Evolutionary conservation across 2,797 vertebrate species (phyloP).

Genomic region (Neostethus bicornis): DNA sequence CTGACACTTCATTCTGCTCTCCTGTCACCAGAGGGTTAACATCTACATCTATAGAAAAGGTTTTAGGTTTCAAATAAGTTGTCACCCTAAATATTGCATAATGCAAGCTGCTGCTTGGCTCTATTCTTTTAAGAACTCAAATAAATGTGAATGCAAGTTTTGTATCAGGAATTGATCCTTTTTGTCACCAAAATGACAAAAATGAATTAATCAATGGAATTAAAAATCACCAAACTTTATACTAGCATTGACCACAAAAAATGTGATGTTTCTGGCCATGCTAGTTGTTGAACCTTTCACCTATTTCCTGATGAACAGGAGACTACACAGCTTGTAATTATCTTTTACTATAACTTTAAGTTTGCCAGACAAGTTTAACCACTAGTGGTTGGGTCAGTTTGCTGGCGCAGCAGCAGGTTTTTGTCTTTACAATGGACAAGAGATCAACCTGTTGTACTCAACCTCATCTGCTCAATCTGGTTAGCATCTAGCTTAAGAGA

Average conservation of each 20-base stretch:
- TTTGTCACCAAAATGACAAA: too few species aligned
- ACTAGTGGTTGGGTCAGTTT: neutral
- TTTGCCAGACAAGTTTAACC: neutral
- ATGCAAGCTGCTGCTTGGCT: neutral
- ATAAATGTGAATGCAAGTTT: neutral
- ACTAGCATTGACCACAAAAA: neutral
- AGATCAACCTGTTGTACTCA: neutral
- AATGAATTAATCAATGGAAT: too few species aligned
- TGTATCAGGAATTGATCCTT: neutral
- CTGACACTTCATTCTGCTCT: constrained; percentile 1
- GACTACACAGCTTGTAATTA: neutral
- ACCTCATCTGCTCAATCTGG: too few species aligned
- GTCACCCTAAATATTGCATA: neutral
- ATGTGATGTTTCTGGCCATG: neutral
- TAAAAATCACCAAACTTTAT: neutral
- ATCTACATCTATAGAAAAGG: neutral
- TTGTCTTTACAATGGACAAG: constrained; percentile 2
- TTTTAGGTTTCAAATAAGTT: neutral
- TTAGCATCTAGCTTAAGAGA: too few species aligned
- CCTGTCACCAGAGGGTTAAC: neutral
- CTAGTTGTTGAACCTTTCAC: neutral
- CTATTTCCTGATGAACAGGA: neutral
- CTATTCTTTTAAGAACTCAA: too few species aligned
- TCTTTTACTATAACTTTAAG: neutral
- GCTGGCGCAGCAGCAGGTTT: neutral